A percentile compares a stretch with the other conserved stretches of the same genome.
Conservation (phyloP, 92 coral and sea anemone genomes). For the Diadumene lineata region DNA sequence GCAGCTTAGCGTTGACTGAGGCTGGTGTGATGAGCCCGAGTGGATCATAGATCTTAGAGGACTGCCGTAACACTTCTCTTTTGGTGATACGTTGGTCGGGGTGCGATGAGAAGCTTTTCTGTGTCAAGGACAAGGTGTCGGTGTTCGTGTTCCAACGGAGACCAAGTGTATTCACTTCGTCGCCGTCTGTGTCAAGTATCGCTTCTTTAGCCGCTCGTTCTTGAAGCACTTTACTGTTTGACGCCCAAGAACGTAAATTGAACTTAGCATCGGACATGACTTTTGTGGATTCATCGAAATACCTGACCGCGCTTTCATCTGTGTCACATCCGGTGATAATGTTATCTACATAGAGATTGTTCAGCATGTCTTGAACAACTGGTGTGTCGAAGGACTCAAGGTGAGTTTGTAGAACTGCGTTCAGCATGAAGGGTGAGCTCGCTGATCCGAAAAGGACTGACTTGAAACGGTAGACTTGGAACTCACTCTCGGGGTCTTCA, state of each 20-base stretch:
- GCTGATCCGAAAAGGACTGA: conserved; percentile 35
- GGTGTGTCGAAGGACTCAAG: conserved; percentile 21
- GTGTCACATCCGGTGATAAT: conserved; percentile 23
- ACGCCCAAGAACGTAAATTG: conserved; percentile 19
- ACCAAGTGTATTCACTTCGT: conserved; percentile 45
- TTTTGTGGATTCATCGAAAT: conserved; percentile 1
- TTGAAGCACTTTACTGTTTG: conserved; percentile 10
- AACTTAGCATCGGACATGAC: conserved; percentile 21
- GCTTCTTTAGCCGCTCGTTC: conserved; percentile 10
- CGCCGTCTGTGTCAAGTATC: conserved; percentile 2
- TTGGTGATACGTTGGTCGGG: conserved; percentile 64
- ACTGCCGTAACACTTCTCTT: conserved; percentile 55
- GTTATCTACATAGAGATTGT: conserved; percentile 44
- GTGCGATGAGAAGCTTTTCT: conserved; percentile 47
- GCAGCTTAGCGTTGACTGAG: conserved; percentile 46
- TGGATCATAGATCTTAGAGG: conserved; percentile 70
- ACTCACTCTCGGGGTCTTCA: conserved; percentile 33
- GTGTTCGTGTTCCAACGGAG: conserved; percentile 52
- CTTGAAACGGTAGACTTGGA: conserved; percentile 22
- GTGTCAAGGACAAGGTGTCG: conserved; percentile 40
- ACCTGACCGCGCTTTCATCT: conserved; percentile 8
- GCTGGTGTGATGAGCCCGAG: conserved; percentile 56
- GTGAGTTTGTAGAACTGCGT: conserved; percentile 37
- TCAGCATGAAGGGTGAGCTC: conserved; percentile 35
- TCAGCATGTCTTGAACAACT: conserved; percentile 28